Evolutionary conservation across 2,797 vertebrate genomes (phyloP), one percentile per base, ranked within the genome.

Genomic region (Scleropages formosus): DNA sequence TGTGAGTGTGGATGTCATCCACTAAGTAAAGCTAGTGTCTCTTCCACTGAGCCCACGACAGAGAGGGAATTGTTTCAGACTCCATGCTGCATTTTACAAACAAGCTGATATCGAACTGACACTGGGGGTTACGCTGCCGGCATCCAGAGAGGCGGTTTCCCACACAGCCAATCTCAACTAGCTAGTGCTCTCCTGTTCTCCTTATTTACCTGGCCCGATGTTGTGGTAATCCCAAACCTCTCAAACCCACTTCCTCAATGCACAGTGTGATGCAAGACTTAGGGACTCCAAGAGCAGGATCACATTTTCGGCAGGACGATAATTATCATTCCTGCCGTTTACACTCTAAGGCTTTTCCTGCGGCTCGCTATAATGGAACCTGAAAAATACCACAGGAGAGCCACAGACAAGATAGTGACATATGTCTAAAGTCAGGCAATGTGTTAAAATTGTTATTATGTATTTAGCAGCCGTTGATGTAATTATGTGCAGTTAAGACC

Each of bases 1-100:
- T 67, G 56, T 76, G 74, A 80, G 60, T 39, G 24, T 61, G 56
- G 63, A 51, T 49, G 11, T 76, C 8, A 61, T 77, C 12, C 22
- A 51, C 24, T 59, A 18, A 39, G 58, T n/a, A 49, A 51, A 22
- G 16, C n/a, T 12, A 27, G n/a, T 66, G n/a, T 65, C 47, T 15
- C 27, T 66, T 67, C 53, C 26, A 72, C 69, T 26, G 27, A 12
- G 31, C 27, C 46, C 9, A 31, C 46, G n/a, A 18, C 53, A 3
- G 67, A 12, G n/a, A 51, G 20, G 22, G 46, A 71, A 15, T 24
- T 49, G 46, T 63, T 22, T 26, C 7, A 22, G 15, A 9, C 18
- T 68, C 39, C 31, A 51, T 8, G 20, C 59, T 22, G 44, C 11
- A 53, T 60, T 75, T 68, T 69, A 22, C 65, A 69, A 68, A 20